Conservation (phyloP, 2,888 invertebrate species). For the Orgyia antiqua region DNA sequence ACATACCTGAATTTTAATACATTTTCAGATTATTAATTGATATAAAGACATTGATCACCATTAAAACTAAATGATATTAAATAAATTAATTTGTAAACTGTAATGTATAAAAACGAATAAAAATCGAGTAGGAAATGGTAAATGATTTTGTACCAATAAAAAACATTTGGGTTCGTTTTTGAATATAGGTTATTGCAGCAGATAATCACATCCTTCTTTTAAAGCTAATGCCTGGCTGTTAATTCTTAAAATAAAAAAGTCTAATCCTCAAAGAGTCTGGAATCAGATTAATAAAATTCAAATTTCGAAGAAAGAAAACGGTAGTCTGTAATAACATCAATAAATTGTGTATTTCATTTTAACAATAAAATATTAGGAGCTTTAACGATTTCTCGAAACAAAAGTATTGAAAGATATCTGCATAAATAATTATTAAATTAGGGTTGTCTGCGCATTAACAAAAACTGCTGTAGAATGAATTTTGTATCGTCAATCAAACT, state of each 20-base stretch:
- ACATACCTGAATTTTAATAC: neutral
- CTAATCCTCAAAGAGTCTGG: constrained; percentile 9
- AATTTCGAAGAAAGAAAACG: constrained; percentile 27
- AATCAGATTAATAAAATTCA: constrained; percentile 20
- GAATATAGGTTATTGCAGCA: too few relatives aligned
- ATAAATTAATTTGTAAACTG: too few relatives aligned
- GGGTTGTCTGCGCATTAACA: too few relatives aligned
- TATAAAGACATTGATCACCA: neutral
- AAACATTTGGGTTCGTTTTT: too few relatives aligned
- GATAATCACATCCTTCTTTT: too few relatives aligned
- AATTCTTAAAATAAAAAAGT: neutral
- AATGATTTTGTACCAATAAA: too few relatives aligned
- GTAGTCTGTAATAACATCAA: constrained; percentile 42
- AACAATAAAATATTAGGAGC: constrained; percentile 33
- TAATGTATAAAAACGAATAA: too few relatives aligned
- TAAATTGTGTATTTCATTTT: constrained; percentile 27
- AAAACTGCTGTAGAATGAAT: too few relatives aligned
- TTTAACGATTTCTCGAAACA: constrained; percentile 35
- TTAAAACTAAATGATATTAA: too few relatives aligned
- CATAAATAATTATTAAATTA: constrained; percentile 21
- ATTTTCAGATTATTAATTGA: neutral
- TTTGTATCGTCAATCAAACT: too few relatives aligned
- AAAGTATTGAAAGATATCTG: constrained; percentile 14
- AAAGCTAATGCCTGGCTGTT: neutral
- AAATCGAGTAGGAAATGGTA: too few relatives aligned